These are phyloP conservation scores for Apotomis betuletana DNA, from an alignment of 2,888 invertebrate species.

Conservation along the genomic window DNA sequence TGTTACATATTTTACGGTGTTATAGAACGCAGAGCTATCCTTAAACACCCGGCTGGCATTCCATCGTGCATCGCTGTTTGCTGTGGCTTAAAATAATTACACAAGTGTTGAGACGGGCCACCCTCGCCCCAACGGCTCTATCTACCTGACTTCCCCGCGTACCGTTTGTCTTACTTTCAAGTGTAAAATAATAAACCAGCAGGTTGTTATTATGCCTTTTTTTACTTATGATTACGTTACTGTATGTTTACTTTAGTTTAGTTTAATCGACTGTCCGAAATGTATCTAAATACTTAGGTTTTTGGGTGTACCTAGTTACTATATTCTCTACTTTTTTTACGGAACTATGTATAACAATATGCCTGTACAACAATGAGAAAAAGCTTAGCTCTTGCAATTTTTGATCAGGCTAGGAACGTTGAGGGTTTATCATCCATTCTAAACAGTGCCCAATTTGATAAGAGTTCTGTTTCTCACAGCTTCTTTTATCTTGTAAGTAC, in stretches of 20 bases:
- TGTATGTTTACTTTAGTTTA: too few species aligned
- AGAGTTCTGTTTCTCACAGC: neutral
- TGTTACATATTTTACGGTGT: conserved; percentile 10
- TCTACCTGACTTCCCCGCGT: conserved; percentile 43
- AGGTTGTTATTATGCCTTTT: neutral
- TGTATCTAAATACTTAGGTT: too few species aligned
- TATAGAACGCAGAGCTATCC: conserved; percentile 46
- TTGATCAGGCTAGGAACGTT: neutral
- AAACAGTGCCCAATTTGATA: neutral
- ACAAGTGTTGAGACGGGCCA: conserved; percentile 72
- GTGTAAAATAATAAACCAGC: neutral
- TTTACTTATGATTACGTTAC: too few species aligned
- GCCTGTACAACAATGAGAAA: too few species aligned
- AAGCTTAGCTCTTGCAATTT: too few species aligned
- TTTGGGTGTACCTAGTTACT: too few species aligned
- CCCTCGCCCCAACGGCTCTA: conserved; percentile 59
- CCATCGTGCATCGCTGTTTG: conserved; percentile 69
- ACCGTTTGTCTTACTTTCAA: neutral
- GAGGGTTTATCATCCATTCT: neutral
- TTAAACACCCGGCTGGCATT: conserved; percentile 68
- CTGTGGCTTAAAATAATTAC: conserved; percentile 79
- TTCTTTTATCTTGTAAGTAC: neutral
- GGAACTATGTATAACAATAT: too few species aligned
- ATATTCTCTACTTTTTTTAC: too few species aligned
- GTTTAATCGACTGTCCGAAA: too few species aligned